phyloP scores from a whole-genome alignment of 1,140 invertebrate genomes.

The Ceratina calcarata region DNA sequence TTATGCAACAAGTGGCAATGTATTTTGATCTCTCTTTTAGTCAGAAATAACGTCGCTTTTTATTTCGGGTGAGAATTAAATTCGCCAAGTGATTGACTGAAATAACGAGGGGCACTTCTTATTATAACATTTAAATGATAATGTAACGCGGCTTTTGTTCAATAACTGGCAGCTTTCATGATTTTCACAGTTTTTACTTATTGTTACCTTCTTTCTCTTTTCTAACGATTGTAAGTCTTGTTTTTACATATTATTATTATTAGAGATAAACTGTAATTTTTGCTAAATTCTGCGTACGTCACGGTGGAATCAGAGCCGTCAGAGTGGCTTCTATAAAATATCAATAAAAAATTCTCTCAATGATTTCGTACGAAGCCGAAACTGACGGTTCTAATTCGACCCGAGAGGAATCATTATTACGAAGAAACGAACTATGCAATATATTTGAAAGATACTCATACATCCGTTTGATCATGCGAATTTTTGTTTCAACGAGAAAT shows the following conservation, averaged over 20 bases:
- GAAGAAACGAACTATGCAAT: conserved; percentile 42
- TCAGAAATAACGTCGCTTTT: conserved; percentile 81
- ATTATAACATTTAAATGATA: conserved; percentile 54
- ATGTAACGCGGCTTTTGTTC: conserved; percentile 54
- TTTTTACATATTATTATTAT: conserved; percentile 53
- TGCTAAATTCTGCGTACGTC: conserved; percentile 47
- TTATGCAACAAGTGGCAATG: conserved; percentile 86
- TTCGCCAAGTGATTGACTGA: conserved; percentile 71
- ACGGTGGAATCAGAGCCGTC: conserved; percentile 52
- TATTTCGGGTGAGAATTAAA: conserved; percentile 75
- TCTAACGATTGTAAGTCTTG: conserved; percentile 48
- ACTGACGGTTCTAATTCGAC: conserved; percentile 51
- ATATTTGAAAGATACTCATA: conserved; percentile 56
- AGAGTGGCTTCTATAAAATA: conserved; percentile 7
- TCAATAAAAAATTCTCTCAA: not conserved
- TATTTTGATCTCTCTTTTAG: conserved; percentile 88
- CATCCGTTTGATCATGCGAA: conserved; percentile 54
- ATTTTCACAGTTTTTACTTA: conserved; percentile 75
- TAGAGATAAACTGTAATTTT: conserved; percentile 50
- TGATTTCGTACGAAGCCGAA: not conserved
- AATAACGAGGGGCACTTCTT: conserved; percentile 48
- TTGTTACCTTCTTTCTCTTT: conserved; percentile 69
- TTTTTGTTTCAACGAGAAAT: conserved; percentile 69
- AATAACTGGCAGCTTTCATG: conserved; percentile 78
- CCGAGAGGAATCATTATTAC: conserved; percentile 31